These are phyloP conservation scores for Sebastes dallii DNA, from an alignment of 2,797 vertebrate genomes.

Conservation along the genomic window DNA sequence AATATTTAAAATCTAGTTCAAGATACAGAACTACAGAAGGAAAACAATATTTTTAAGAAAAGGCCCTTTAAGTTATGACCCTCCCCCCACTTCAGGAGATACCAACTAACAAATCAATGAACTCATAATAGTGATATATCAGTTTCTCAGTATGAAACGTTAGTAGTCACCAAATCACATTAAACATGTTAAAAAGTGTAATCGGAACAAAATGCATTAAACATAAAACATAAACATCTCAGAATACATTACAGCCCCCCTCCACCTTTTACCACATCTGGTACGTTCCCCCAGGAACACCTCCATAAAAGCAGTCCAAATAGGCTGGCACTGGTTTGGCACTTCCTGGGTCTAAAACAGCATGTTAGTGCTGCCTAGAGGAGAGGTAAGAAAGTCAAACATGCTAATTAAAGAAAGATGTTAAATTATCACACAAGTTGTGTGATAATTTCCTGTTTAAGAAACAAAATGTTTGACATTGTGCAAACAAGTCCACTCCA, in stretches of 20 bases:
- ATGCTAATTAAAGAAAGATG: background rate
- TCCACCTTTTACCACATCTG: background rate
- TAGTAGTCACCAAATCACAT: background rate
- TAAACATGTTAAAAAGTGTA: background rate
- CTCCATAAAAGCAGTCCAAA: background rate
- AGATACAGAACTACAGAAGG: background rate
- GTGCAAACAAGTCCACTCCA: background rate
- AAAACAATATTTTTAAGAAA: background rate
- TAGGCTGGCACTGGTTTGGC: background rate
- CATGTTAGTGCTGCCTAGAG: background rate
- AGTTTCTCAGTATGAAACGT: background rate
- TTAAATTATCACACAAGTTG: background rate
- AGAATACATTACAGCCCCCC: background rate
- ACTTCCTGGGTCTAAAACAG: slow-evolving; percentile 12
- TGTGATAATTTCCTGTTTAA: background rate
- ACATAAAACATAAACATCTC: background rate
- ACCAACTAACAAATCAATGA: background rate
- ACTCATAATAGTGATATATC: background rate
- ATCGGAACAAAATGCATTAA: background rate
- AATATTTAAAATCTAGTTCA: background rate
- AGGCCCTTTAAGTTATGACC: background rate
- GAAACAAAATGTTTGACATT: background rate
- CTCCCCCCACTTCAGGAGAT: background rate
- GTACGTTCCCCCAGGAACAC: background rate
- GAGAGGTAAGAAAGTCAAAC: slow-evolving; percentile 3